These are phyloP conservation scores for Enoplolaimus lenunculus DNA, from an alignment of 2,888 invertebrate genomes.

Conservation along the genomic window DNA sequence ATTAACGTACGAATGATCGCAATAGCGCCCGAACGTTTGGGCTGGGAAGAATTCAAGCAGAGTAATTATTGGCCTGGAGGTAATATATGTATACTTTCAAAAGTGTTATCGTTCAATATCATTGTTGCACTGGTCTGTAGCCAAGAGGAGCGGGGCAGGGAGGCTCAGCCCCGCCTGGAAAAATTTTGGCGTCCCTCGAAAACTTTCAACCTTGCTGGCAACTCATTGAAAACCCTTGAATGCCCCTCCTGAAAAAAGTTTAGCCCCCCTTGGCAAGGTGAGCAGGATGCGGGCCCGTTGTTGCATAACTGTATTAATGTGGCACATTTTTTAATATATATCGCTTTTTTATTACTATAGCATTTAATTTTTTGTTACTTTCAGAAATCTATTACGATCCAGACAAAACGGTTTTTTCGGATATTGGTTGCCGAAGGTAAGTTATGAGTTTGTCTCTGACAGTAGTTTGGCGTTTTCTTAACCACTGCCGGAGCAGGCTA, in stretches of 20 bases:
- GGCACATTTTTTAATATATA: too few species aligned
- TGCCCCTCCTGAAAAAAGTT: too few species aligned
- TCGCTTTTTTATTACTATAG: too few species aligned
- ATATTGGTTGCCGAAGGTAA: constrained; percentile 13
- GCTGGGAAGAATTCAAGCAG: constrained; percentile 19
- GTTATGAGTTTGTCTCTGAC: not conserved
- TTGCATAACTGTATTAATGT: not conserved
- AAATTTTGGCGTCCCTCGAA: too few species aligned
- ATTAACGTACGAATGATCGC: constrained; percentile 13
- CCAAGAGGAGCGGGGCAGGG: not conserved
- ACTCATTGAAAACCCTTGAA: too few species aligned
- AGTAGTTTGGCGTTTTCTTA: not conserved
- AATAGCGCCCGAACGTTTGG: constrained; percentile 14
- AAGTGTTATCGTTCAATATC: too few species aligned
- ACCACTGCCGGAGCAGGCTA: not conserved
- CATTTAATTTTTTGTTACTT: not conserved
- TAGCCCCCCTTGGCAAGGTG: too few species aligned
- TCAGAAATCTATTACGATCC: constrained; percentile 19
- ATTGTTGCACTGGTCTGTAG: not conserved
- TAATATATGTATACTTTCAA: too few species aligned
- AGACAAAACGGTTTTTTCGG: constrained; percentile 5
- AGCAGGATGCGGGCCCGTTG: not conserved
- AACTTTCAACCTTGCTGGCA: too few species aligned
- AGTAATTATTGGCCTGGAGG: constrained; percentile 18
- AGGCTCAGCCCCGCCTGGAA: too few species aligned